Conservation (phyloP, 2,888 invertebrate genomes). For the Ochropacha duplaris region DNA sequence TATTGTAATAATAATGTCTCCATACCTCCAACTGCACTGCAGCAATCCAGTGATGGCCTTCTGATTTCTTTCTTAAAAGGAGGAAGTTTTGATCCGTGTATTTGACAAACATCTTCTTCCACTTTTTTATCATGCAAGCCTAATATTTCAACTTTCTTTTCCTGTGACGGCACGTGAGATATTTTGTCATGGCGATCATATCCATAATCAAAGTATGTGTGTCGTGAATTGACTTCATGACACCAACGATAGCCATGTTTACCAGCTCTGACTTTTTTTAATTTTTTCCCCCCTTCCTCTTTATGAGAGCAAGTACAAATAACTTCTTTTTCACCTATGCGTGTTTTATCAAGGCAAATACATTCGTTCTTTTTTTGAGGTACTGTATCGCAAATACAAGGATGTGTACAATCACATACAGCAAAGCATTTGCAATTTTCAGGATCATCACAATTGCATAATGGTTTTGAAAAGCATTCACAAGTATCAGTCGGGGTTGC, state of each 20-base stretch:
- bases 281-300: conserved; percentile 37
- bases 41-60: conserved; percentile 71
- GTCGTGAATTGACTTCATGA: conserved; percentile 65
- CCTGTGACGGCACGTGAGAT: conserved; percentile 38
- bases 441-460: conserved; percentile 61
- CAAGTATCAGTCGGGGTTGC: conserved; percentile 37
- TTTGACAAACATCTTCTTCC: conserved; percentile 31
- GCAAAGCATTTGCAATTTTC: conserved; percentile 61
- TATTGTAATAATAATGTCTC: conserved; percentile 3
- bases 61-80: conserved; percentile 53
- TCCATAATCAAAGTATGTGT: conserved; percentile 70
- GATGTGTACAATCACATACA: conserved; percentile 56
- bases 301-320: conserved; percentile 49
- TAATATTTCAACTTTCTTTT: conserved; percentile 56
- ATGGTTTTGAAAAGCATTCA: conserved; percentile 49
- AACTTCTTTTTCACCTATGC: conserved; percentile 26
- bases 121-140: conserved; percentile 49
- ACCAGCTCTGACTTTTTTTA: conserved; percentile 60
- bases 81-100: conserved; percentile 50
- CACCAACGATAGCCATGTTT: conserved; percentile 74
- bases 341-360: conserved; percentile 46
- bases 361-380: conserved; percentile 43
- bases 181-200: conserved; percentile 65
- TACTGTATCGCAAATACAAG: conserved; percentile 60
- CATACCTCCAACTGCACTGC: conserved; percentile 74